phyloP scores from a whole-genome alignment of 2,113 vertebrate genomes.

The Turnix velox region DNA sequence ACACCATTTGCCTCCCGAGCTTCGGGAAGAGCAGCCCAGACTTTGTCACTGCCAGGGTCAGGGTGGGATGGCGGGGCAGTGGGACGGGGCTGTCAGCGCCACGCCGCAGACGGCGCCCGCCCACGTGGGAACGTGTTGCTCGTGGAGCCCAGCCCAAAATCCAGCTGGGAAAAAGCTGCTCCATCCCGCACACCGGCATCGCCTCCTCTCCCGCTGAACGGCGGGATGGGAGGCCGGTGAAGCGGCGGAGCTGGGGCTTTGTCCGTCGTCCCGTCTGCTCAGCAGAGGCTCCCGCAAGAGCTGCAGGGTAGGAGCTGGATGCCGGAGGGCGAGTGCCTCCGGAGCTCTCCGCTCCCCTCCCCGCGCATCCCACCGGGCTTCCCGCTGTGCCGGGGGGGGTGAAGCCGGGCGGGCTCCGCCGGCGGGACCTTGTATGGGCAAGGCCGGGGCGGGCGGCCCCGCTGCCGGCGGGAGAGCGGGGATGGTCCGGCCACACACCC shows the following conservation, averaged over 20 bases:
- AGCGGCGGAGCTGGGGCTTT: background rate
- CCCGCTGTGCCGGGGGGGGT: background rate
- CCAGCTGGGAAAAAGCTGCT: background rate
- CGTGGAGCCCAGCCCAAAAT: background rate
- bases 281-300: background rate
- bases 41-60: background rate
- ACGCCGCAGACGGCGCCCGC: background rate
- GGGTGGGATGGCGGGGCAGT: background rate
- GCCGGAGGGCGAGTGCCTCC: background rate
- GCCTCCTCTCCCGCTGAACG: background rate
- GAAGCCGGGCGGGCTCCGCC: background rate
- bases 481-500: background rate
- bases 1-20: background rate
- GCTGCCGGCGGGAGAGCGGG: background rate
- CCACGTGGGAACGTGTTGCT: background rate
- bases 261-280: background rate
- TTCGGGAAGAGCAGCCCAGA: background rate
- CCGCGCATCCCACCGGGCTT: background rate
- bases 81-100: background rate
- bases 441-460: background rate
- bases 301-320: background rate
- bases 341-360: background rate
- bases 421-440: slow-evolving; percentile 15
- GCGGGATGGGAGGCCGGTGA: background rate
- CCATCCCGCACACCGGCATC: background rate